These are phyloP conservation scores for Linyphia triangularis DNA, from an alignment of 2,888 invertebrate genomes.

Conservation along the genomic window DNA sequence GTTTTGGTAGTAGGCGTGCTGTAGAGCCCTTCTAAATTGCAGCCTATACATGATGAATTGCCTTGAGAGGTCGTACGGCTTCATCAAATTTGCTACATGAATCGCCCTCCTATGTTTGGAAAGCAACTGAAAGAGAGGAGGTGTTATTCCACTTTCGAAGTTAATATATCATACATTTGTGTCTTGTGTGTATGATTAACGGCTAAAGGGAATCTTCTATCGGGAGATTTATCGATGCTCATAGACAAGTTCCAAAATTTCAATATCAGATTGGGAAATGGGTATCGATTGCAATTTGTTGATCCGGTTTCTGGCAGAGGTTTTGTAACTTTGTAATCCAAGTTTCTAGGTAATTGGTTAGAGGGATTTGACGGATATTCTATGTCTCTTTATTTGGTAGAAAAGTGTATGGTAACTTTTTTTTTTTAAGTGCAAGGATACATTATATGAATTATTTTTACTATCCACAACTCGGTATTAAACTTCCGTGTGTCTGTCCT, in stretches of 20 bases:
- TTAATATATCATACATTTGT: not conserved
- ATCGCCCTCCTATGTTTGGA: not conserved
- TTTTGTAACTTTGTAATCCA: not conserved
- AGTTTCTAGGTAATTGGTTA: too few species aligned
- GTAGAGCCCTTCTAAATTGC: constrained; percentile 27
- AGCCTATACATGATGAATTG: constrained; percentile 53
- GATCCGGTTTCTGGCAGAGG: too few species aligned
- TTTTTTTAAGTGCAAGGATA: too few species aligned
- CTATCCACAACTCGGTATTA: too few species aligned
- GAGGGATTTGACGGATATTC: too few species aligned
- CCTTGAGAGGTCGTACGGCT: constrained; percentile 15
- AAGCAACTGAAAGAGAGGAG: not conserved
- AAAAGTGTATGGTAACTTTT: too few species aligned
- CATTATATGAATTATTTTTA: too few species aligned
- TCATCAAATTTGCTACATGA: constrained; percentile 42
- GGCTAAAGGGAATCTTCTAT: not conserved
- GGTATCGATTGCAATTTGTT: not conserved
- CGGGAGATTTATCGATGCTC: not conserved
- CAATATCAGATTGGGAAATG: constrained; percentile 4
- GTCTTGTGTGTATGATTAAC: constrained; percentile 1
- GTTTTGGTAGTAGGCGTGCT: constrained; percentile 15
- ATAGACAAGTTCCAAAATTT: not conserved
- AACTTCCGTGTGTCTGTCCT: too few species aligned
- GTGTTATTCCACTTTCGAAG: not conserved
- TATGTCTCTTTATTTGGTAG: too few species aligned